These are phyloP conservation scores for Leuciscus waleckii DNA, from an alignment of 2,797 vertebrate species.

Conservation along the genomic window DNA sequence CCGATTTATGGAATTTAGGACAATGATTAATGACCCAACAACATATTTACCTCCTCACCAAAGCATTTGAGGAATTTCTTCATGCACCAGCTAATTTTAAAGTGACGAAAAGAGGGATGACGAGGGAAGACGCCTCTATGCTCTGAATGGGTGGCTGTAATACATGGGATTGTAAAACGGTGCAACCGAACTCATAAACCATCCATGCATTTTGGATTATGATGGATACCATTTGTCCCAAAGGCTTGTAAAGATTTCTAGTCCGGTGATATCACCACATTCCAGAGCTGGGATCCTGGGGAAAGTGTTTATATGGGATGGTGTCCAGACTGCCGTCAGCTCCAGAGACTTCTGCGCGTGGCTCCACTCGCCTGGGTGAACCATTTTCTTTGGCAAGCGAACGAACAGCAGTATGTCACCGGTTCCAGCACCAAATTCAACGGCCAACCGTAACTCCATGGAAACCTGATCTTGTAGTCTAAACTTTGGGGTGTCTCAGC, in stretches of 20 bases:
- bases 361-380: conserved; percentile 58
- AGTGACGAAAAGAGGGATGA: conserved; percentile 37
- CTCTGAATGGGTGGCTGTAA: conserved; percentile 44
- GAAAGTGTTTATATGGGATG: conserved; percentile 70
- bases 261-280: conserved; percentile 71
- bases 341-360: conserved; percentile 64
- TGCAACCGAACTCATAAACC: conserved; percentile 59
- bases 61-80: conserved; percentile 29
- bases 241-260: conserved; percentile 65
- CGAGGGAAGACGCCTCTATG: conserved; percentile 10
- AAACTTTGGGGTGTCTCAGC: conserved; percentile 34
- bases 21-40: neutral
- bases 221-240: conserved; percentile 69
- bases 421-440: conserved; percentile 6
- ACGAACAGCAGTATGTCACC: conserved; percentile 66
- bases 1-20: neutral
- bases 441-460: neutral
- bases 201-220: conserved; percentile 60
- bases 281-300: conserved; percentile 56
- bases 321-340: conserved; percentile 69
- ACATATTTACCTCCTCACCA: neutral
- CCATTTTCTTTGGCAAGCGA: conserved; percentile 69
- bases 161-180: conserved; percentile 43
- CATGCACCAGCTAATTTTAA: conserved; percentile 42
- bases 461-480: conserved; percentile 48